A percentile compares a stretch with the other conserved stretches of the same genome.
Evolutionary conservation across 2,113 vertebrate species (phyloP).

Genomic region (Platysternon megacephalum): DNA sequence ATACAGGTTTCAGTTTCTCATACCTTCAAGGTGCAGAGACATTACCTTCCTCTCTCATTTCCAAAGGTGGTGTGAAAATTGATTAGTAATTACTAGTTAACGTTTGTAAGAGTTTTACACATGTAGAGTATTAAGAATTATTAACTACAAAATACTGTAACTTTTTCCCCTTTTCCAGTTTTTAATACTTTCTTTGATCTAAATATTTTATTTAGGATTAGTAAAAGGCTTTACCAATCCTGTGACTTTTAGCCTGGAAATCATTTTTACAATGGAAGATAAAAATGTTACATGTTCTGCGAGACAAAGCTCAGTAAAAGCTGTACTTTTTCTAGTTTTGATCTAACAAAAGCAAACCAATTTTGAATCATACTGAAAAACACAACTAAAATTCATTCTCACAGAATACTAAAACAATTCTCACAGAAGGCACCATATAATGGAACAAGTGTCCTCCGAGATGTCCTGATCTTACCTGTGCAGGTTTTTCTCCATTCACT

Average conservation of each 20-base stretch:
- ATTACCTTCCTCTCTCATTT: not conserved
- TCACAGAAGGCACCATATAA: not conserved
- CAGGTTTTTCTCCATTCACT: conserved; percentile 87
- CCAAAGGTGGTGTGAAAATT: not conserved
- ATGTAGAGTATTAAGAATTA: not conserved
- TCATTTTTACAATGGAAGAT: not conserved
- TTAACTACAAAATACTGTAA: not conserved
- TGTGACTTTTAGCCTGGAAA: not conserved
- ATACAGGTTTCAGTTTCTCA: not conserved
- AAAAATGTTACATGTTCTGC: not conserved
- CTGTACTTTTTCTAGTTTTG: not conserved
- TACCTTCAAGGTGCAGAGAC: not conserved
- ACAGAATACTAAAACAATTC: not conserved
- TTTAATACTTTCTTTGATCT: not conserved
- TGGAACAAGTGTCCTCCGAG: not conserved
- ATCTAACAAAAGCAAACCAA: not conserved
- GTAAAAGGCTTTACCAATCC: not conserved
- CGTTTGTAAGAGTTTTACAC: not conserved
- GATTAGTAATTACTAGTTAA: not conserved
- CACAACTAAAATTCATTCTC: not conserved
- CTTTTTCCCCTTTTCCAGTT: not conserved
- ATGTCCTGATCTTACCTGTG: conserved; percentile 78
- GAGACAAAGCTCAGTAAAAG: not conserved
- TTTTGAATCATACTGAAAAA: not conserved
- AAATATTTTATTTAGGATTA: not conserved